A percentile compares a stretch with the other conserved stretches of the same genome.
Conservation (phyloP, 2,888 invertebrate species). For the Cabera pusaria region DNA sequence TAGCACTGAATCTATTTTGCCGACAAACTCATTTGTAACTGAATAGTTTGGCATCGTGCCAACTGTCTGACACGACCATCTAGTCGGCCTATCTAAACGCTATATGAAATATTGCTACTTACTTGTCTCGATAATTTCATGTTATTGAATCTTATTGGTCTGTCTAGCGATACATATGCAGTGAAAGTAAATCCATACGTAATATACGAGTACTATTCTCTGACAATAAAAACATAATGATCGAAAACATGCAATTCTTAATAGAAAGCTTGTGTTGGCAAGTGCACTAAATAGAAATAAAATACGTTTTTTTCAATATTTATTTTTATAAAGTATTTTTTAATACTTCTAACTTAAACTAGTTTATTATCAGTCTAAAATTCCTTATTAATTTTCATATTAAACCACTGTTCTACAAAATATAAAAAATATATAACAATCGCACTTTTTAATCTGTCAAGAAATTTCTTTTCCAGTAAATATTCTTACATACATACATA, state of each 20-base stretch:
- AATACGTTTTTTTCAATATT: constrained; percentile 29
- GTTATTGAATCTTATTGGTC: constrained; percentile 17
- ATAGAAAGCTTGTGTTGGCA: constrained; percentile 16
- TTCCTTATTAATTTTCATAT: constrained; percentile 21
- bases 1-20: constrained; percentile 34
- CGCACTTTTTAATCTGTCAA: too few species aligned
- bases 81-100: constrained; percentile 43
- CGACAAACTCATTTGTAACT: constrained; percentile 51
- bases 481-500: too few species aligned
- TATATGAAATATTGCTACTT: constrained; percentile 39
- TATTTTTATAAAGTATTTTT: constrained; percentile 37
- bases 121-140: constrained; percentile 26
- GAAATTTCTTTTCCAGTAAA: too few species aligned
- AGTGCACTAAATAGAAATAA: constrained; percentile 9
- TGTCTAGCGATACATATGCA: constrained; percentile 11
- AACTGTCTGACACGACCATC: constrained; percentile 52
- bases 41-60: constrained; percentile 62
- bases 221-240: constrained; percentile 5
- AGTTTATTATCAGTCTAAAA: constrained; percentile 53
- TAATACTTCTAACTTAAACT: constrained; percentile 39
- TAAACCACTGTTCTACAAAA: too few species aligned
- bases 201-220: too few species aligned
- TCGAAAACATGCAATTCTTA: constrained; percentile 6
- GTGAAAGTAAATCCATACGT: constrained; percentile 20
- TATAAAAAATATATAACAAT: too few species aligned